These are phyloP conservation scores for Gastrophysa polygoni DNA, from an alignment of 2,888 invertebrate species.

Conservation along the genomic window DNA sequence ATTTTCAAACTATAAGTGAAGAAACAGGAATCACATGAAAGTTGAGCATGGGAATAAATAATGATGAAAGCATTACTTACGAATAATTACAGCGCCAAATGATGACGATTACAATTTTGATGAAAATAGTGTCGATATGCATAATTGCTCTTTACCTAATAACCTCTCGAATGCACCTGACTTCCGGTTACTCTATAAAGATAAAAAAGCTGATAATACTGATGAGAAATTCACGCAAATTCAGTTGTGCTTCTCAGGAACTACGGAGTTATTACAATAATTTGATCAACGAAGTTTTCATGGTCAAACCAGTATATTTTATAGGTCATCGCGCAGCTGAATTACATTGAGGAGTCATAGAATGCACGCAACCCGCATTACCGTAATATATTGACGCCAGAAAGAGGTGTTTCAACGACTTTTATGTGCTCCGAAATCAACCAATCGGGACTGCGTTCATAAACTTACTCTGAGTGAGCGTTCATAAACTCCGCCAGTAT, in stretches of 20 bases:
- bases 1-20: no score
- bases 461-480: no score
- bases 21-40: no score
- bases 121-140: conserved; percentile 10
- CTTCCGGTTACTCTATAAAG: conserved; percentile 23
- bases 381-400: no score
- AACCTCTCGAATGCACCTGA: conserved; percentile 18
- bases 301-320: conserved; percentile 1
- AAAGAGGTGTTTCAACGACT: no score
- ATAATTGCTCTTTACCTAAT: conserved; percentile 20
- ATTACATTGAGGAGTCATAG: neutral
- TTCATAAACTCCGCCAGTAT: no score
- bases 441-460: no score
- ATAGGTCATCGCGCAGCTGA: conserved; percentile 1
- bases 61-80: conserved; percentile 11
- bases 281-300: conserved; percentile 23
- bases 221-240: conserved; percentile 22
- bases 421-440: no score
- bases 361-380: no score
- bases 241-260: no score
- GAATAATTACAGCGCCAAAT: conserved; percentile 3
- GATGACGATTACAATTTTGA: conserved; percentile 8
- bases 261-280: conserved; percentile 5
- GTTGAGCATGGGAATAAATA: neutral
- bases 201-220: conserved; percentile 24